Evolutionary conservation across 2,888 invertebrate species (phyloP).

Genomic region (Parnassius smintheus): DNA sequence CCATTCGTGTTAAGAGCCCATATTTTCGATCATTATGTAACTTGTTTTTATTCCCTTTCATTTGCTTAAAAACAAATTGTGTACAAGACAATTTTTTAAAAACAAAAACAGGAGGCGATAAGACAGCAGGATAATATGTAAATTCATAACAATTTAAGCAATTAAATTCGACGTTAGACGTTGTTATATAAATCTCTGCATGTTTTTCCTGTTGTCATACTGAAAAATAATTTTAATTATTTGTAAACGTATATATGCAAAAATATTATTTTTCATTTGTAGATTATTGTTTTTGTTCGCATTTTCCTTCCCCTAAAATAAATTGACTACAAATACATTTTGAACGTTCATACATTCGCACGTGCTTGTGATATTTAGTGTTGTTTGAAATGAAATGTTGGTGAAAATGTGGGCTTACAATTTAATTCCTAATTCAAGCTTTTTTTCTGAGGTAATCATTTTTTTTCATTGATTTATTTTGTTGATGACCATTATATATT

Average conservation of each 20-base stretch:
- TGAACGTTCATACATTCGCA: neutral
- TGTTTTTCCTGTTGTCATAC: constrained; percentile 38
- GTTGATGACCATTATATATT: no score
- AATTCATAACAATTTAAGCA: constrained; percentile 19
- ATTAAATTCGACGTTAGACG: constrained; percentile 9
- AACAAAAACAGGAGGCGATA: constrained; percentile 18
- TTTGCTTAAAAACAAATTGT: no score
- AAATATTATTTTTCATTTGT: constrained; percentile 22
- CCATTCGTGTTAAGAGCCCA: neutral
- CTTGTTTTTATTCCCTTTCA: neutral
- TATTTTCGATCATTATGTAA: neutral
- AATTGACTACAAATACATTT: constrained; percentile 4
- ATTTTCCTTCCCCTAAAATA: constrained; percentile 20
- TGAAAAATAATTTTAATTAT: constrained; percentile 39
- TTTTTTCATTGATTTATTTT: neutral
- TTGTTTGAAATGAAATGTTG: constrained; percentile 30
- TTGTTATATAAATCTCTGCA: constrained; percentile 22
- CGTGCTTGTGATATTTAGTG: neutral
- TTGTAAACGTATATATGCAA: constrained; percentile 32
- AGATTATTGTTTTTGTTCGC: neutral
- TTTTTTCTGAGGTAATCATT: constrained; percentile 36
- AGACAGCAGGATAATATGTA: constrained; percentile 9
- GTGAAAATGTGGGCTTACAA: constrained; percentile 37
- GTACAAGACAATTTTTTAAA: neutral
- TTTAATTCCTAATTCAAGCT: constrained; percentile 34